Base-by-base conservation (phyloP, 2,797 vertebrate species). In the Picus viridis region DNA sequence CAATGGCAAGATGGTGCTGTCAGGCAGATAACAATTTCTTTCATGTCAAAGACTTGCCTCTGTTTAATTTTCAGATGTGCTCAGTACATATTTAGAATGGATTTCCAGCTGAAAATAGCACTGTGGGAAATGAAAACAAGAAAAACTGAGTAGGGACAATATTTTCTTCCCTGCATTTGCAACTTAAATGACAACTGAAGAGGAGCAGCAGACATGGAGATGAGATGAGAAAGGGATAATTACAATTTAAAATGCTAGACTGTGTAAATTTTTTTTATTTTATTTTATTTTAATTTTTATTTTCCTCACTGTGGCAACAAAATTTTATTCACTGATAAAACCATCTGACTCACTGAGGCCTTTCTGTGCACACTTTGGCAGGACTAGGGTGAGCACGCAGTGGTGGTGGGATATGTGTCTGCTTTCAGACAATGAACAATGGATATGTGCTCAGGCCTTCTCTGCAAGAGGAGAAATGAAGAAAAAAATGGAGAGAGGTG, bases 1-100 rank as follows among this genome's bases (percentile, higher is more conserved):
- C 32, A 68, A 6, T 3, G 2, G 41, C 7, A 32, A 56, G 30
- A 67, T 0, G 1, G 6, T 29, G n/a, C 18, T 53, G 19, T 53
- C 43, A 47, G 53, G 36, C 9, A 64, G 20, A 69, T 22, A 49
- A 65, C 9, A 29, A 30, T 43, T 78, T 72, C 1, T 68, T 4
- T 53, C 85, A 57, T 75, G 63, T 53, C 20, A 76, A 72, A 65
- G 47, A 72, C 12, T 65, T 73, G 5, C 18, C 29, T 54, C 16
- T 63, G 9, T 87, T 29, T 70, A 51, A 36, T 56, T 36, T 71
- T 79, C 49, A 70, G 19, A 41, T 39, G 23, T 22, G 6, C 34
- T 29, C 15, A 53, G 5, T 13, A 53, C 67, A 63, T 5, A 30
- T 11, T 80, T 51, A 49, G 34, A 76, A n/a, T 61, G 32, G 10